phyloP scores from a whole-genome alignment of 2,797 vertebrate species.

The Typhlichthys subterraneus region DNA sequence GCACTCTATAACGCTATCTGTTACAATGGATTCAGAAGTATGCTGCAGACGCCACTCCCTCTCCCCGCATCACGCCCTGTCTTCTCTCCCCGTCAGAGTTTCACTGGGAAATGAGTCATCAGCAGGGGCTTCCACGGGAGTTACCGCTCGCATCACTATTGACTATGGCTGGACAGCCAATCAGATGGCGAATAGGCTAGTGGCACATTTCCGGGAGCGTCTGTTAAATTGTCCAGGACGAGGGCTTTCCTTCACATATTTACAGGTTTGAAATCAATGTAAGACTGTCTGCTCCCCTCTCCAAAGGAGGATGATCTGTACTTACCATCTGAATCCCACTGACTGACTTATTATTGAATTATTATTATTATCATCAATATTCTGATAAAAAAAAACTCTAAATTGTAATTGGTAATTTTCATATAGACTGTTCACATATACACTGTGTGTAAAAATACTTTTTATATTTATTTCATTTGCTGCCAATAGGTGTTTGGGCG shows the following conservation, averaged over 20 bases:
- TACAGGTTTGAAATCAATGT: slow-evolving; percentile 52
- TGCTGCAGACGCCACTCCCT: background rate
- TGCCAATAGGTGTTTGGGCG: too few species aligned
- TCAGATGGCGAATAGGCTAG: slow-evolving; percentile 59
- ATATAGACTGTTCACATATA: background rate
- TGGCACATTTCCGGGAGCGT: slow-evolving; percentile 34
- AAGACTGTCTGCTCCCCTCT: background rate
- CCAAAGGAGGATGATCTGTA: too few species aligned
- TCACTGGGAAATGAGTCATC: slow-evolving; percentile 27
- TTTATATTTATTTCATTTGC: too few species aligned
- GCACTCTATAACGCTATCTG: too few species aligned
- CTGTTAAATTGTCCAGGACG: slow-evolving; percentile 29
- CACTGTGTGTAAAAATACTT: background rate
- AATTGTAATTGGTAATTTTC: too few species aligned
- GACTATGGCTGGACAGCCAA: slow-evolving; percentile 55
- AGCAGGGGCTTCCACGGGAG: slow-evolving; percentile 14
- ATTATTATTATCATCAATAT: too few species aligned
- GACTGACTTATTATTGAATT: too few species aligned
- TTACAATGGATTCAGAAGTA: background rate
- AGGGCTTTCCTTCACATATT: slow-evolving; percentile 59
- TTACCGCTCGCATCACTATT: slow-evolving; percentile 62
- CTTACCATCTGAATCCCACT: too few species aligned
- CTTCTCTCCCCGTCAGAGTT: background rate
- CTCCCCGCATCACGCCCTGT: too few species aligned
- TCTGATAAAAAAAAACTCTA: too few species aligned